Evolutionary conservation across 2,113 vertebrate genomes (phyloP).

Genomic region (Toxotes chatareus): DNA sequence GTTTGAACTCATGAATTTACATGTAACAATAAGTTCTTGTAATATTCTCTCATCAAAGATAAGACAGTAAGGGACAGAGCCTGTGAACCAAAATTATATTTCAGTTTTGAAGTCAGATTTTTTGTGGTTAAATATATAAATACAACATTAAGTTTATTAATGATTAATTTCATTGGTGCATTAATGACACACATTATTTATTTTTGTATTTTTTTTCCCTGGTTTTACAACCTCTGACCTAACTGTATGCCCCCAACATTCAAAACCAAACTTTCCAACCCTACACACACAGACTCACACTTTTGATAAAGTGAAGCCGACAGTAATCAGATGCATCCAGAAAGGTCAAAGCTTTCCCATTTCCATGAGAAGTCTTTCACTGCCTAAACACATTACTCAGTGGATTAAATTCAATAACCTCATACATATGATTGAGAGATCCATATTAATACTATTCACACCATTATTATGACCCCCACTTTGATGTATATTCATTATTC

Average conservation of each 20-base stretch:
- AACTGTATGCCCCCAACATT: not conserved
- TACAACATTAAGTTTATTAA: too few relatives aligned
- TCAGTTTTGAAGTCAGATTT: too few relatives aligned
- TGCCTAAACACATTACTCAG: conserved; percentile 63
- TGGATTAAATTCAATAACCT: conserved; percentile 60
- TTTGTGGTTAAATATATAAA: too few relatives aligned
- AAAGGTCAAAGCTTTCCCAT: conserved; percentile 63
- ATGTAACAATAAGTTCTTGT: too few relatives aligned
- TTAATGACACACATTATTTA: too few relatives aligned
- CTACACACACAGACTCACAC: not conserved
- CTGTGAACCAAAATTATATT: too few relatives aligned
- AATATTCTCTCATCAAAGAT: too few relatives aligned
- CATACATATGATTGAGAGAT: conserved; percentile 42
- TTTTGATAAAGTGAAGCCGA: conserved; percentile 52
- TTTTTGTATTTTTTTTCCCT: not conserved
- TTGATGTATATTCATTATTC: conserved; percentile 48
- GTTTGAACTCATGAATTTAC: too few relatives aligned
- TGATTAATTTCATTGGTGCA: too few relatives aligned
- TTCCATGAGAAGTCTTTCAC: conserved; percentile 55
- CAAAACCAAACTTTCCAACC: not conserved
- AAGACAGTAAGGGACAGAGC: too few relatives aligned
- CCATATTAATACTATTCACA: conserved; percentile 46
- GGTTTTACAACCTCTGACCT: too few relatives aligned
- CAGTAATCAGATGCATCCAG: conserved; percentile 65
- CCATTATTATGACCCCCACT: conserved; percentile 22